A percentile compares a stretch with the other conserved stretches of the same genome.
Evolutionary conservation across 2,888 invertebrate genomes (phyloP).

Genomic region (Eretmocerus hayati): DNA sequence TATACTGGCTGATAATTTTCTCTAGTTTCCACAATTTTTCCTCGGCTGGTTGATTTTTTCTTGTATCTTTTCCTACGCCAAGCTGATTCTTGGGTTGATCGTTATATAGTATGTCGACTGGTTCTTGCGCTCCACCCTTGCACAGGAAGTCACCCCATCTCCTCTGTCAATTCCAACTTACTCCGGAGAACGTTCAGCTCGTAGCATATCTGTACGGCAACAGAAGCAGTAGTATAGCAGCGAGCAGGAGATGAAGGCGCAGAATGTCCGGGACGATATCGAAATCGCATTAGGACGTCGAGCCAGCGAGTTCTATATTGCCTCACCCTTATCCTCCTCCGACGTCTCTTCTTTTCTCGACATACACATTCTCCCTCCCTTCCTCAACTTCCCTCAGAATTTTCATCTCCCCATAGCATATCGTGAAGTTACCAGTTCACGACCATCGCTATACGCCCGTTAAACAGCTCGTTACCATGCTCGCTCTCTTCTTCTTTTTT

Average conservation of each 20-base stretch:
- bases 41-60: too few species aligned
- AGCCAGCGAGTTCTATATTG: too few species aligned
- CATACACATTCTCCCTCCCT: not conserved
- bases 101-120: too few species aligned
- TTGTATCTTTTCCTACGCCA: conserved; percentile 9
- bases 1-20: too few species aligned
- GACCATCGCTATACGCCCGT: conserved; percentile 5
- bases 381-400: conserved; percentile 2
- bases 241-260: conserved; percentile 21
- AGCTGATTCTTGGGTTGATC: too few species aligned
- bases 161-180: conserved; percentile 14
- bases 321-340: too few species aligned
- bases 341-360: conserved; percentile 1
- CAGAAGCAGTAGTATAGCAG: conserved; percentile 13
- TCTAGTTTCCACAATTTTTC: too few species aligned
- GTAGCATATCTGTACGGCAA: conserved; percentile 19
- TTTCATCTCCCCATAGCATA: too few species aligned
- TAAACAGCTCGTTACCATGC: conserved; percentile 14
- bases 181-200: conserved; percentile 4
- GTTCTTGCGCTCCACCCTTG: conserved; percentile 23
- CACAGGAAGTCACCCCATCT: conserved; percentile 19
- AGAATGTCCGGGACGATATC: conserved; percentile 31
- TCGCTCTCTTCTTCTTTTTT: conserved; percentile 1
- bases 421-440: not conserved
- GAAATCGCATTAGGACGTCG: conserved; percentile 38